phyloP scores from a whole-genome alignment of 2,113 vertebrate species.

The Dipodomys spectabilis region DNA sequence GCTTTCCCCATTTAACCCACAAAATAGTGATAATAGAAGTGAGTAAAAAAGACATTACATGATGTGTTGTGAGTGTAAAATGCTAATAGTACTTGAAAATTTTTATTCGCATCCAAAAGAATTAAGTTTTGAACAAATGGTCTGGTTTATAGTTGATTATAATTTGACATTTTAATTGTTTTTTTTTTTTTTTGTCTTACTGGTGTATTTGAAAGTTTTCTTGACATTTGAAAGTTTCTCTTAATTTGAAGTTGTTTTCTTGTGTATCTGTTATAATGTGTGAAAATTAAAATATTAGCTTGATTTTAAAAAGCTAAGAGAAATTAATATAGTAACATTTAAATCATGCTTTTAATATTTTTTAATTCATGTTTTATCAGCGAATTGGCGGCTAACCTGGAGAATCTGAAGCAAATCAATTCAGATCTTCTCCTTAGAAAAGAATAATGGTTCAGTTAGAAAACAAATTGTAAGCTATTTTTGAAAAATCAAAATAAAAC shows the following conservation, averaged over 20 bases:
- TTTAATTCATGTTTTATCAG: constrained; percentile 17
- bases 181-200: constrained; percentile 15
- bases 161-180: constrained; percentile 10
- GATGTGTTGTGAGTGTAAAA: constrained; percentile 38
- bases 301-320: constrained; percentile 17
- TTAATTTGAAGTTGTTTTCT: constrained; percentile 31
- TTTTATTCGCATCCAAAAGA: constrained; percentile 37
- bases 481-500: constrained; percentile 30
- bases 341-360: constrained; percentile 40
- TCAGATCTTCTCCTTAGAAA: constrained; percentile 33
- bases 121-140: constrained; percentile 54
- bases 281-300: constrained; percentile 39
- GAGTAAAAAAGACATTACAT: constrained; percentile 36
- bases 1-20: background rate
- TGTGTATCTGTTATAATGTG: constrained; percentile 27
- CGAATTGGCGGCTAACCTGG: background rate
- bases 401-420: constrained; percentile 46
- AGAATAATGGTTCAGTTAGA: constrained; percentile 34
- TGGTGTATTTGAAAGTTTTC: constrained; percentile 13
- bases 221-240: background rate
- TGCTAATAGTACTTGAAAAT: constrained; percentile 16
- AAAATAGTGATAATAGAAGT: constrained; percentile 30
- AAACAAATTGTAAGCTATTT: constrained; percentile 14
- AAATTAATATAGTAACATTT: constrained; percentile 46
- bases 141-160: constrained; percentile 50